A percentile compares a stretch with the other conserved stretches of the same genome.
These are phyloP conservation scores for Neosilurus mollespiculum DNA, from an alignment of 2,797 vertebrate species.

Conservation along the genomic window DNA sequence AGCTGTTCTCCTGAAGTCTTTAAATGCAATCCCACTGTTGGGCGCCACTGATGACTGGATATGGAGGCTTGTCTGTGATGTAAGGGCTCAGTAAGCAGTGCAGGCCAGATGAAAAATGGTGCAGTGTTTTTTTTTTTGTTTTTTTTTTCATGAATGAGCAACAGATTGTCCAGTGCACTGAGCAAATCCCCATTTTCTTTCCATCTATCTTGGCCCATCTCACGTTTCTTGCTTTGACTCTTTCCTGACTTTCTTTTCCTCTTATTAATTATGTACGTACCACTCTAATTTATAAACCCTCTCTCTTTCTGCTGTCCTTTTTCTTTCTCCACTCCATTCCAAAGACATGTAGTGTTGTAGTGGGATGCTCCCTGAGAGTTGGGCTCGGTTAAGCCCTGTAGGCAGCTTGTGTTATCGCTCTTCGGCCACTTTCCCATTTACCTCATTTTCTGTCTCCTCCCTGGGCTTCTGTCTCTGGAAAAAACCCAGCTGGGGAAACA, in stretches of 20 bases:
- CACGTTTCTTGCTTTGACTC: constrained; percentile 4
- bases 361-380: constrained; percentile 77
- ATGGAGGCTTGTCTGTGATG: constrained; percentile 31
- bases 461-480: constrained; percentile 83
- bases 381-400: constrained; percentile 67
- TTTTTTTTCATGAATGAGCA: constrained; percentile 46
- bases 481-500: constrained; percentile 85
- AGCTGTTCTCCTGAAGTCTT: constrained; percentile 32
- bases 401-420: constrained; percentile 76
- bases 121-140: constrained; percentile 51
- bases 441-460: constrained; percentile 72
- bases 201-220: constrained; percentile 20
- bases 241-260: constrained; percentile 8
- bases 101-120: constrained; percentile 50
- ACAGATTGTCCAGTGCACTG: constrained; percentile 57
- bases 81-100: constrained; percentile 57
- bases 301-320: background rate
- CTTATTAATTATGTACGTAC: background rate
- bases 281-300: constrained; percentile 11
- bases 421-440: constrained; percentile 78
- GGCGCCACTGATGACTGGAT: constrained; percentile 21
- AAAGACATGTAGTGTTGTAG: constrained; percentile 52
- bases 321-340: constrained; percentile 52
- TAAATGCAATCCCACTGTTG: constrained; percentile 17
- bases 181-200: constrained; percentile 42